Percentiles rank a stretch among this genome's conserved stretches.
Evolutionary conservation across 2,888 invertebrate species (phyloP).

Genomic region (Megalurothrips usitatus): DNA sequence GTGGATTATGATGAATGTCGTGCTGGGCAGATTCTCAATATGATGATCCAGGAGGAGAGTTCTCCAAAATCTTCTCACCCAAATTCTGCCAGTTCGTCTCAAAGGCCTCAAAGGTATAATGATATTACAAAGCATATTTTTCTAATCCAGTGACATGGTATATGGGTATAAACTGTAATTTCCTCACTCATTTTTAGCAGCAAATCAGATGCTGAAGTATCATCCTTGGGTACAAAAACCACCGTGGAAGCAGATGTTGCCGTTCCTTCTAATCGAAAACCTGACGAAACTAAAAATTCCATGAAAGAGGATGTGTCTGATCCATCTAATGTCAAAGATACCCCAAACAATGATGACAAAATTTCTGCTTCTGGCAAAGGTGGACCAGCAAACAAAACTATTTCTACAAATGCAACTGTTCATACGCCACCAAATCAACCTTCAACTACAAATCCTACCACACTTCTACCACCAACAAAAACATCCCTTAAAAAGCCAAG

Average conservation of each 20-base stretch:
- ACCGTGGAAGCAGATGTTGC: not conserved
- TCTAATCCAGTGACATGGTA: too few species aligned
- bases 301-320: not conserved
- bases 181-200: not conserved
- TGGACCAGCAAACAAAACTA: slow-evolving; percentile 5
- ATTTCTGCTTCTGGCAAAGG: not conserved
- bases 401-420: slow-evolving; percentile 27
- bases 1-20: slow-evolving; percentile 79
- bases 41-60: slow-evolving; percentile 64
- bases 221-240: not conserved
- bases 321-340: not conserved
- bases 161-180: too few species aligned
- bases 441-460: not conserved
- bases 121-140: not conserved
- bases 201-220: slow-evolving; percentile 13
- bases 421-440: not conserved
- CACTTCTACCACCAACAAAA: slow-evolving; percentile 25
- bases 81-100: not conserved
- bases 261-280: not conserved
- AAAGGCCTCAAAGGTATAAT: not conserved
- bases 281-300: not conserved
- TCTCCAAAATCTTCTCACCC: not conserved
- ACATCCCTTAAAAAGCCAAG: slow-evolving; percentile 39
- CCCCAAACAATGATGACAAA: not conserved
- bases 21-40: slow-evolving; percentile 72